phyloP scores from a whole-genome alignment of 2,797 vertebrate genomes.

The Tachyglossus aculeatus region DNA sequence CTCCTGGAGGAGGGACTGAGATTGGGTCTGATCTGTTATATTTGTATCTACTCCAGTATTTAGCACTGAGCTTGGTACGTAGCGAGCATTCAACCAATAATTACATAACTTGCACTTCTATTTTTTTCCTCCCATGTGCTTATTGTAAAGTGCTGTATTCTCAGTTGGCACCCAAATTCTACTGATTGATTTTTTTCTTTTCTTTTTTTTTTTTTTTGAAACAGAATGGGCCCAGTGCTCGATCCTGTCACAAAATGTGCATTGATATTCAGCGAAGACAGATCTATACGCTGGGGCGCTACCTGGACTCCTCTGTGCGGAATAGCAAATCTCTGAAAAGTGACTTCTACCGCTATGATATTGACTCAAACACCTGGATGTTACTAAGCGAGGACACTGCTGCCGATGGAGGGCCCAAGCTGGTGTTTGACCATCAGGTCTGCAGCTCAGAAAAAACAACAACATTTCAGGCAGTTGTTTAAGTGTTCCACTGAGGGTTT shows the following conservation, averaged over 20 bases:
- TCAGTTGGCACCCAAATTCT: too few species aligned
- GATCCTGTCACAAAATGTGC: conserved; percentile 99
- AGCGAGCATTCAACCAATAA: too few species aligned
- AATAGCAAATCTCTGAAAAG: conserved; percentile 98
- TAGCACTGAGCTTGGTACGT: too few species aligned
- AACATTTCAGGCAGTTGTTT: neutral
- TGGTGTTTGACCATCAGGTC: conserved; percentile 99
- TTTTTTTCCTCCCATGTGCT: too few species aligned
- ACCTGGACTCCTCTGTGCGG: conserved; percentile 96
- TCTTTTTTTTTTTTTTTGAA: neutral
- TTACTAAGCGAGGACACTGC: conserved; percentile 97
- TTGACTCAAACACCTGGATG: conserved; percentile 94
- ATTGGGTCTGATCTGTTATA: too few species aligned
- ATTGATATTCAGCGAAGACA: conserved; percentile 96
- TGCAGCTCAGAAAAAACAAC: conserved; percentile 27
- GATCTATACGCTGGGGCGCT: conserved; percentile 96
- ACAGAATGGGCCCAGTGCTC: conserved; percentile 93
- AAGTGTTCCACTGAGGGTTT: neutral
- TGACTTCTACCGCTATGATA: conserved; percentile 97
- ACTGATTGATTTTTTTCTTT: neutral
- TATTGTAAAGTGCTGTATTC: too few species aligned
- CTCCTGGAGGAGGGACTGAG: too few species aligned
- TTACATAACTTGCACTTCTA: too few species aligned
- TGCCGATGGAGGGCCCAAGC: conserved; percentile 92
- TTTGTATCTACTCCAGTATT: too few species aligned